Conservation (phyloP, 2,113 vertebrate species). For the Sapajus apella region DNA sequence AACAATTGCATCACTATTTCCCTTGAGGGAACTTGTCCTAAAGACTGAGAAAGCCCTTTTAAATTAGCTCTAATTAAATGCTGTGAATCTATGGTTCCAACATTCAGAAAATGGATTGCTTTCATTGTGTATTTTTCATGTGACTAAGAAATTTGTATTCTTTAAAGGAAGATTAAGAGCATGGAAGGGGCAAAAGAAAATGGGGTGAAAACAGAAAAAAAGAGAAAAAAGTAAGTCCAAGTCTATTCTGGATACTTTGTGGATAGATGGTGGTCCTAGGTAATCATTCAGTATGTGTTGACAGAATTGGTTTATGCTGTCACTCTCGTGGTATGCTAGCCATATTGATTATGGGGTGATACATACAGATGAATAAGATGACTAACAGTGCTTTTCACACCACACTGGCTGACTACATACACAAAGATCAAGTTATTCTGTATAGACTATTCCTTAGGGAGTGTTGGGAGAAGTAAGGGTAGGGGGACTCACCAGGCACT, state of each 20-base stretch:
- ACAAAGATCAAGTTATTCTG: slow-evolving; percentile 22
- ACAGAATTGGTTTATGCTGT: neutral
- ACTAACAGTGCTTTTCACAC: neutral
- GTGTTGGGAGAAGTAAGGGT: too few species aligned
- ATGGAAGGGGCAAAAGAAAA: neutral
- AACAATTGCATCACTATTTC: slow-evolving; percentile 64
- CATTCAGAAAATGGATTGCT: slow-evolving; percentile 51
- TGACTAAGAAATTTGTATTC: slow-evolving; percentile 23
- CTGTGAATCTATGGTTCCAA: neutral
- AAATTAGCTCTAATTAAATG: slow-evolving; percentile 71
- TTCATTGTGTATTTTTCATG: neutral
- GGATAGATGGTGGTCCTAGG: neutral
- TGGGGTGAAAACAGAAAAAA: neutral
- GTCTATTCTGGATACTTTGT: neutral
- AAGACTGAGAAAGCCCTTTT: slow-evolving; percentile 55
- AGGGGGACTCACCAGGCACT: neutral
- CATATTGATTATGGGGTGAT: slow-evolving; percentile 21
- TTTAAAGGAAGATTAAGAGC: slow-evolving; percentile 48
- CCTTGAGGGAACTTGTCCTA: slow-evolving; percentile 54
- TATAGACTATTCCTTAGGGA: neutral
- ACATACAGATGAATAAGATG: neutral
- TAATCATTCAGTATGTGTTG: neutral
- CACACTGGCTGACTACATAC: neutral
- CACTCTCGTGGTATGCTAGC: neutral
- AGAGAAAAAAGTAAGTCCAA: neutral